These are phyloP conservation scores for Oreochromis grahami DNA, from an alignment of 2,797 vertebrate species.

Conservation along the genomic window DNA sequence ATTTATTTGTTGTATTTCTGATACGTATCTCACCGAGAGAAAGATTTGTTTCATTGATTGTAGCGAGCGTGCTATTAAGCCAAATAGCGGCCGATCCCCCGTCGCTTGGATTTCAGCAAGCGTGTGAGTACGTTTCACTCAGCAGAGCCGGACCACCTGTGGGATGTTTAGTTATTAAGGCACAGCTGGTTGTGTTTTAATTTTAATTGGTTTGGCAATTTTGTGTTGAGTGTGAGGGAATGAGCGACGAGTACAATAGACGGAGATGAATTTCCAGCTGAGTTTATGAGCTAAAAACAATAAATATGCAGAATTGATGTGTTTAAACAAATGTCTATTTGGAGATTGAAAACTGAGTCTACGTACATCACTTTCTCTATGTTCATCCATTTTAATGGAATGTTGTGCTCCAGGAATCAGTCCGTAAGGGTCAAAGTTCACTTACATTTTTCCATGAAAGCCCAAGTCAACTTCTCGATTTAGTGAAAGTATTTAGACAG, in stretches of 20 bases:
- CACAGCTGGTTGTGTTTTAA: conserved; percentile 23
- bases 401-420: not conserved
- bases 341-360: not conserved
- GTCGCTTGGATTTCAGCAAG: not conserved
- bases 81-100: not conserved
- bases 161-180: conserved; percentile 26
- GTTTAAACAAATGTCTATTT: not conserved
- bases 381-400: not conserved
- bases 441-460: not conserved
- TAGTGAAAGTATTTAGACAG: not conserved
- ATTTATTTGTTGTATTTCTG: conserved; percentile 28
- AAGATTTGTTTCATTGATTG: conserved; percentile 43
- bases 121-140: conserved; percentile 3
- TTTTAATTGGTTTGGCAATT: conserved; percentile 34
- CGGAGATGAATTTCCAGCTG: not conserved
- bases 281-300: not conserved
- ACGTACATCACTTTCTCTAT: not conserved
- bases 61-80: conserved; percentile 29
- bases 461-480: not conserved
- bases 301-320: not conserved
- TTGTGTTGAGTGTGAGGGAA: conserved; percentile 8
- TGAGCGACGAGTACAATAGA: not conserved
- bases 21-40: conserved; percentile 11
- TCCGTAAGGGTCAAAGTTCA: not conserved
- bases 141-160: conserved; percentile 15